Base-by-base conservation (phyloP, 2,113 vertebrate genomes). In the Sisor rabdophorus region DNA sequence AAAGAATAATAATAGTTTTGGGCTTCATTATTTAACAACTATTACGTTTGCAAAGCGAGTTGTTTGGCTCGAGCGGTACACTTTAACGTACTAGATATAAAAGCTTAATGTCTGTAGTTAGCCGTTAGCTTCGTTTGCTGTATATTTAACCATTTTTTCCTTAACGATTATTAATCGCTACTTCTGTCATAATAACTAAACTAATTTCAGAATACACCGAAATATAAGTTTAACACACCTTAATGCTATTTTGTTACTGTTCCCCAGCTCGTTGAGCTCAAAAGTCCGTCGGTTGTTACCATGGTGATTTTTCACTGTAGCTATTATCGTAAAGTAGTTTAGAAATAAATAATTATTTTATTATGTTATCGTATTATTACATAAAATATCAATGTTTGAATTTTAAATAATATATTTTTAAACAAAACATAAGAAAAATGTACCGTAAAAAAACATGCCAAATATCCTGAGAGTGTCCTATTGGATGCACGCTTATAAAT, bases 241-340 rank as follows among this genome's bases (percentile, higher is more conserved):
- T 28, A 44, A 44, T 17, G 11, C 19, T 28, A 4, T 16, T 13
- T 48, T 67, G 40, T 40, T 64, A 64, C 15, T 15, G 4, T 50
- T 19, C 11, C 28, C 44, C 9, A 5, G 36, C 13, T 65, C 7
- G 40, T 16, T 22, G 19, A 20, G 36, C 20, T 47, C 5, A 11
- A 44, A 3, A 20, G 47, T 6, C 7, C 19, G 24, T 52, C 16
- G 48, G 44, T 0, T 67, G 65, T 69, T 69, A 47, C 48, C 65
- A 52, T 52, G 65, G 65, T 69, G 65, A 69, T 52, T 52, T 52
- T 47, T 69, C 12, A 20, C 24, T 24, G 47, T 65, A 24, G 20
- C 20, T 24, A 8, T 48, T 8, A 30, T 17, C 48, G 12, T 2
- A 4, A 30, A 19, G 65, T 28, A 48, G 15, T 52, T 69, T 15